Evolutionary conservation across 2,888 invertebrate species (phyloP), one percentile per base, ranked within the genome.

Genomic region (Lysandra bellargus): DNA sequence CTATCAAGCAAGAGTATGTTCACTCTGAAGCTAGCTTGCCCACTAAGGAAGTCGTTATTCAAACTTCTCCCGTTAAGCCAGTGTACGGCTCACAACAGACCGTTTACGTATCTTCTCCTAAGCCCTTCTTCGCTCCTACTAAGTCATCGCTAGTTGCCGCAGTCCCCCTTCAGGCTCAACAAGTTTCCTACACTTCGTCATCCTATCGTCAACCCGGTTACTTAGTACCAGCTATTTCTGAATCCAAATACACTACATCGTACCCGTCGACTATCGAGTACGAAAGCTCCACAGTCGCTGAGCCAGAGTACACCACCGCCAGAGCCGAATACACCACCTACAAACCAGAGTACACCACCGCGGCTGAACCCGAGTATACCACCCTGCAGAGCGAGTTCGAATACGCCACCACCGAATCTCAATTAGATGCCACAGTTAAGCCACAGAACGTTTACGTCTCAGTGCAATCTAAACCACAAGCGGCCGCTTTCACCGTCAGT

Each of bases 261-360:
- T 53, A 57, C 57, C 76, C 76, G 30, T 53, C 49, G 6, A 7
- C 76, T 3, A 7, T 33, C 37, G 57, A 76, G 17, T 76, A 53
- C 53, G 76, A 53, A 76, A 33, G 30, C 33, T 23, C 76, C 30
- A 53, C 76, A 30, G 33, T 76, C 6, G 30, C 30, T 30, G 76
- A 76, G 17, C 14, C 57, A 1, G 76, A 53, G 14, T 75, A 49
- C 49, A 75, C 75, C 14, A 75, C 75, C 5, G 75, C 75, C 23
- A 4, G 33, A 5, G 75, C 14, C 23, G 75, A 75, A 53, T 76
- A 76, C 53, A 14, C 57, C 17, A 76, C 76, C 17, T 53, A 57
- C 53, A 76, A 76, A 57, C 53, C 76, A 57, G 76, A 76, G 53
- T 76, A 76, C 53, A 53, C 57, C 30, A 76, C 76, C 1, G 14